These are phyloP conservation scores for Caenorhabditis afra DNA, from an alignment of 2,888 invertebrate species.

Conservation along the genomic window DNA sequence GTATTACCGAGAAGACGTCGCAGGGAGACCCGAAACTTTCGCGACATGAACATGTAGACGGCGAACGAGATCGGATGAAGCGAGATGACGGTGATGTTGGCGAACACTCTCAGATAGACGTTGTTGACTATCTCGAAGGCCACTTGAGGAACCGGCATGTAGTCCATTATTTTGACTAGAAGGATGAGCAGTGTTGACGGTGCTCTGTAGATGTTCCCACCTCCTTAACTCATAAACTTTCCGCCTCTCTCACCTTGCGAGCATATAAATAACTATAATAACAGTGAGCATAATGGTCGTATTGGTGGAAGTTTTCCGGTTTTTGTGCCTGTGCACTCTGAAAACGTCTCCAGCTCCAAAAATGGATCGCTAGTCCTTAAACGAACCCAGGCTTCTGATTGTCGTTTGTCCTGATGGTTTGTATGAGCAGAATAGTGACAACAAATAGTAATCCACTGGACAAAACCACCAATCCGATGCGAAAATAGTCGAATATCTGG, in stretches of 20 bases:
- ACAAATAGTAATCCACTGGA: conserved; percentile 67
- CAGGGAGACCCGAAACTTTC: conserved; percentile 66
- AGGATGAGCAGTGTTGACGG: conserved; percentile 67
- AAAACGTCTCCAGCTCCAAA: conserved; percentile 9
- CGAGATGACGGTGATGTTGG: conserved; percentile 69
- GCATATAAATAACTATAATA: conserved; percentile 70
- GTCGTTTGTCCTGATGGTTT: conserved; percentile 63
- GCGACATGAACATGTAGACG: conserved; percentile 71
- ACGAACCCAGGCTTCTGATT: conserved; percentile 49
- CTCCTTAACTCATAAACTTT: too few species aligned
- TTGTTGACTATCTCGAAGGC: conserved; percentile 61
- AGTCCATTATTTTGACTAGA: conserved; percentile 61
- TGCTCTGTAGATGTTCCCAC: conserved; percentile 22
- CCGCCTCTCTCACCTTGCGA: conserved; percentile 53
- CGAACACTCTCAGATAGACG: conserved; percentile 56
- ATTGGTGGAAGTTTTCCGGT: conserved; percentile 57
- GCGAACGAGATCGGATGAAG: conserved; percentile 73
- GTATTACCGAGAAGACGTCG: conserved; percentile 58
- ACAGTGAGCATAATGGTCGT: conserved; percentile 74
- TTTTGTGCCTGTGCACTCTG: conserved; percentile 59
- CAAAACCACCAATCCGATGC: conserved; percentile 61
- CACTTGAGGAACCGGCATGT: conserved; percentile 48
- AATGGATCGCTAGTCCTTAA: too few species aligned
- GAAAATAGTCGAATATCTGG: conserved; percentile 66
- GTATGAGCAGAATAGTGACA: conserved; percentile 70